These are phyloP conservation scores for Cydia fagiglandana DNA, from an alignment of 1,140 invertebrate genomes.

Conservation along the genomic window DNA sequence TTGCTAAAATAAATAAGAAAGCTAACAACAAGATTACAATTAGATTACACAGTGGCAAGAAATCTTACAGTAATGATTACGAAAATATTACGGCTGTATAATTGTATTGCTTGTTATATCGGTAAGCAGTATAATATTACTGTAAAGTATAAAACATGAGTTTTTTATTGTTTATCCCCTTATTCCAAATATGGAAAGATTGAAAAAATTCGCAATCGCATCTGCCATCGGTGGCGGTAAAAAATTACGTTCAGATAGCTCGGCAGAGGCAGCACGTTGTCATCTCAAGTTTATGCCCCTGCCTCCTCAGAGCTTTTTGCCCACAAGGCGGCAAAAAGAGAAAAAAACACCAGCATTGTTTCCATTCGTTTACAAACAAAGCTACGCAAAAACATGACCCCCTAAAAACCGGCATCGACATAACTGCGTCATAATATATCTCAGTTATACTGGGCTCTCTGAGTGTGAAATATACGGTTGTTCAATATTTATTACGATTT, in stretches of 20 bases:
- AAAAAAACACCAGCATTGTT: slow-evolving; percentile 63
- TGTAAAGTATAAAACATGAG: slow-evolving; percentile 12
- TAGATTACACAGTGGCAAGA: not conserved
- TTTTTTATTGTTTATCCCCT: slow-evolving; percentile 13
- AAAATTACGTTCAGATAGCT: slow-evolving; percentile 10
- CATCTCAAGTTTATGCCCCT: slow-evolving; percentile 27
- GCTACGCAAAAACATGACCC: slow-evolving; percentile 61
- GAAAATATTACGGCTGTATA: not conserved
- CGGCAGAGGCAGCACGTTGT: slow-evolving; percentile 2
- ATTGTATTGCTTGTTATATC: slow-evolving; percentile 19
- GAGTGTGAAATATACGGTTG: slow-evolving; percentile 74
- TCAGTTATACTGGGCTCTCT: slow-evolving; percentile 58
- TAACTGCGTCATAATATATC: slow-evolving; percentile 71
- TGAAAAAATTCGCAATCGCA: slow-evolving; percentile 25
- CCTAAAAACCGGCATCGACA: slow-evolving; percentile 59
- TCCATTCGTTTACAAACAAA: slow-evolving; percentile 70
- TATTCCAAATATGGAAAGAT: slow-evolving; percentile 7
- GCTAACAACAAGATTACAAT: not conserved
- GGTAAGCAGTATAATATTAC: slow-evolving; percentile 4
- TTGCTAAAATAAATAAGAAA: too few species aligned
- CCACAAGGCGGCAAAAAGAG: slow-evolving; percentile 32
- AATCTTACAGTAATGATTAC: not conserved
- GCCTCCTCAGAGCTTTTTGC: slow-evolving; percentile 20
- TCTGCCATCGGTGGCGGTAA: slow-evolving; percentile 29
- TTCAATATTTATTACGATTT: slow-evolving; percentile 73